Percentiles rank a stretch among this genome's conserved stretches.
phyloP scores from a whole-genome alignment of 2,888 invertebrate species.

The Cheiracanthium punctorium region DNA sequence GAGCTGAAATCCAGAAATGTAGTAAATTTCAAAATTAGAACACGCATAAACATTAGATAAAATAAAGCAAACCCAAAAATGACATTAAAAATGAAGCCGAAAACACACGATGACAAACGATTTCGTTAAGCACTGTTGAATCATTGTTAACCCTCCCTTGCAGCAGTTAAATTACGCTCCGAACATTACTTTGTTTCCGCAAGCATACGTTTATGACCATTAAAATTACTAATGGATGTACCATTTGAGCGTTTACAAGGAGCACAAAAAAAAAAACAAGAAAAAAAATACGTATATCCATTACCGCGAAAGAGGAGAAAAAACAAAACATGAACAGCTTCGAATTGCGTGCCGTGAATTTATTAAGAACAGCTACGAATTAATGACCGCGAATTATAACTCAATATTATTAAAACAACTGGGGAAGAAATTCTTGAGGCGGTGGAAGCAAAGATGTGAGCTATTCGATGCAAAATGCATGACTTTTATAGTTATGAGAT shows the following conservation, averaged over 20 bases:
- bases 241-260: not conserved
- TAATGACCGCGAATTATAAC: conserved; percentile 1
- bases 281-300: too few species aligned
- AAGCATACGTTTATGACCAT: not conserved
- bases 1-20: too few species aligned
- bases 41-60: too few species aligned
- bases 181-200: not conserved
- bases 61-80: too few species aligned
- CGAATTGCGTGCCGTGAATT: not conserved
- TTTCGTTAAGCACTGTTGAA: not conserved
- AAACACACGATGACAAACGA: too few species aligned
- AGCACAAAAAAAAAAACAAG: not conserved
- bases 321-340: not conserved
- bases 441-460: not conserved
- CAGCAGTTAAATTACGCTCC: not conserved
- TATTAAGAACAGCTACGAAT: not conserved
- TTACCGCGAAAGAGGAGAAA: too few species aligned
- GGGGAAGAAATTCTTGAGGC: not conserved
- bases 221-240: not conserved
- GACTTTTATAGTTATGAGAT: not conserved
- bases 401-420: not conserved
- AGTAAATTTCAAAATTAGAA: too few species aligned
- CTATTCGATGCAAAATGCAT: not conserved
- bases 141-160: not conserved
- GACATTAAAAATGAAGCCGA: too few species aligned